A percentile compares a stretch with the other conserved stretches of the same genome.
Evolutionary conservation across 2,797 vertebrate species (phyloP).

Genomic region (Alcedo quadribrachys): DNA sequence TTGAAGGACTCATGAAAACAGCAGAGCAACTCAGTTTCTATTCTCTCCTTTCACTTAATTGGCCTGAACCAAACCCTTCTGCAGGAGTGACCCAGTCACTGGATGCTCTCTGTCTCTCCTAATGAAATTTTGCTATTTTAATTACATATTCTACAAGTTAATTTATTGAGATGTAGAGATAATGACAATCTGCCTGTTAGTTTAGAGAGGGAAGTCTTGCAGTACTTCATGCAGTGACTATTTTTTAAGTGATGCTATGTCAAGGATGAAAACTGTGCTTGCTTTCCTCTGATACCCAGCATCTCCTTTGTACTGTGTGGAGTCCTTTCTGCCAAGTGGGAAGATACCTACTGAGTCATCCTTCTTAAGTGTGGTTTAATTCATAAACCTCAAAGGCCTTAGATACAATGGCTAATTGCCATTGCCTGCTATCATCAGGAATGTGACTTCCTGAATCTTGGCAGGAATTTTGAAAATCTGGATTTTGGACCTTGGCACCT

Average conservation of each 20-base stretch:
- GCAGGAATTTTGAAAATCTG: not conserved
- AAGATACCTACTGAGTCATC: not conserved
- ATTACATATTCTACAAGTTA: not conserved
- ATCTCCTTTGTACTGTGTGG: not conserved
- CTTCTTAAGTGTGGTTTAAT: not conserved
- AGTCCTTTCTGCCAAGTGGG: not conserved
- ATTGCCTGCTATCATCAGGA: not conserved
- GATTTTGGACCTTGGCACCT: not conserved
- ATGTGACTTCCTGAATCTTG: not conserved
- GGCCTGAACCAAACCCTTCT: not conserved
- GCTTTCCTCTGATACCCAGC: not conserved
- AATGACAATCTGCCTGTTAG: not conserved
- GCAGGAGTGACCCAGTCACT: not conserved
- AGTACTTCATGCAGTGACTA: not conserved
- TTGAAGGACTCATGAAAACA: not conserved
- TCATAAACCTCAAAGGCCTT: not conserved
- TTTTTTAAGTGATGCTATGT: not conserved
- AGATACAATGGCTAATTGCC: not conserved
- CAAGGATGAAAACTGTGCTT: not conserved
- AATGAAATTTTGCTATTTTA: not conserved
- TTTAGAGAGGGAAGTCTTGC: not conserved
- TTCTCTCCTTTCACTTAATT: not conserved
- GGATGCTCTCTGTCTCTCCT: not conserved
- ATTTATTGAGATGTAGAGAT: not conserved
- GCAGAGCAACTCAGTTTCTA: not conserved